Evolutionary conservation across 2,797 vertebrate species (phyloP).

Genomic region (Poecilia velifera): DNA sequence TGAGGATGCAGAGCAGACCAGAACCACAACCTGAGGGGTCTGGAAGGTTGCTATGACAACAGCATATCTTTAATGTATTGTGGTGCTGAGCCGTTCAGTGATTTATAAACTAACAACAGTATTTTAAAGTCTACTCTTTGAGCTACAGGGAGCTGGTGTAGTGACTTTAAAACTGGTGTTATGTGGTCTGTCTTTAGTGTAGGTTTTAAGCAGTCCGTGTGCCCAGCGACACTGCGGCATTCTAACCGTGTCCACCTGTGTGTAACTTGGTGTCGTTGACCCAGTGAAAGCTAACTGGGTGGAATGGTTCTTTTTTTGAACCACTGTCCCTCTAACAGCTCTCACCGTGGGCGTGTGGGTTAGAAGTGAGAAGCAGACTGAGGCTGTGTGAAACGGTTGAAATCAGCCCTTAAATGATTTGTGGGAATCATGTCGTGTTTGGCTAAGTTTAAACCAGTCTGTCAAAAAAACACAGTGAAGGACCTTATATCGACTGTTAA

Average conservation of each 20-base stretch:
- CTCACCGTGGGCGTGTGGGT: conserved; percentile 66
- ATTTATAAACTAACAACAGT: too few species aligned
- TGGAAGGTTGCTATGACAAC: too few species aligned
- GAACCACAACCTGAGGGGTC: too few species aligned
- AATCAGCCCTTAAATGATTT: conserved; percentile 56
- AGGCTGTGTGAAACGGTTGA: conserved; percentile 70
- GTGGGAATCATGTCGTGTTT: conserved; percentile 35
- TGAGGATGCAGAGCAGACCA: too few species aligned
- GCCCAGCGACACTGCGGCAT: not conserved
- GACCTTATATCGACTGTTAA: not conserved
- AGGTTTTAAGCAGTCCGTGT: not conserved
- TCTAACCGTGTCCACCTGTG: conserved; percentile 1
- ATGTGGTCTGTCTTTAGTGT: not conserved
- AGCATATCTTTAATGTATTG: too few species aligned
- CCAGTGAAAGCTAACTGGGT: conserved; percentile 37
- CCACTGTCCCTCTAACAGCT: conserved; percentile 65
- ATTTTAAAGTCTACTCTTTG: too few species aligned
- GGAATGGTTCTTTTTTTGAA: conserved; percentile 53
- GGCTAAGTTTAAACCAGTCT: conserved; percentile 10
- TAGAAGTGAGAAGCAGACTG: conserved; percentile 72
- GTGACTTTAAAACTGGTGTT: too few species aligned
- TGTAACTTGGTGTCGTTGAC: conserved; percentile 45
- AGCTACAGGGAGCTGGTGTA: too few species aligned
- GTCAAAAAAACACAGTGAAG: conserved; percentile 7
- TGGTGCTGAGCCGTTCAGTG: too few species aligned